Evolutionary conservation across 2,888 invertebrate genomes (phyloP), one percentile per base, ranked within the genome.

Genomic region (Hydrotaea diabolus): DNA sequence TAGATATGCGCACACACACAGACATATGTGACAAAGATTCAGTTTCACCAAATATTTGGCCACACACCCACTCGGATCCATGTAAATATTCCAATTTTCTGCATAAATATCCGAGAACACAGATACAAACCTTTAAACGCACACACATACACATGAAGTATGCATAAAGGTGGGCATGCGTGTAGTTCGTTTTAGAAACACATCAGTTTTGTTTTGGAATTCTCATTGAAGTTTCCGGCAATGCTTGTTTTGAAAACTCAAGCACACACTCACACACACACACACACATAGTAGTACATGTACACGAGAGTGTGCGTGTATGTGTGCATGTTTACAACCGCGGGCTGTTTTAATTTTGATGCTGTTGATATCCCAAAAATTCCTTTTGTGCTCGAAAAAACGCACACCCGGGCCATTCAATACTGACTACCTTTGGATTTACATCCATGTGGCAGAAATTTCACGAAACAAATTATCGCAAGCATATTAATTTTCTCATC

Each of bases 351-450:
- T 66, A 66, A 43, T 66, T 43, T 66, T 26, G 19, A 39, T 66
- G 66, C 39, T 43, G 43, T 43, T 66, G 66, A 66, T 66, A 59
- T 39, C 43, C 15, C 64, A 64, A 64, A 15, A n/a, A 64, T 64
- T 36, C 36, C 7, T 17, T 64, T 55, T 55, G n/a, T 64, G 17
- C 64, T 36, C 17, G 31, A 0, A 66, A 39, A 36, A 39, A 66
- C 43, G 17, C 21, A n/a, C 17, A 64, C 8, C 31, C 23, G 9
- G 11, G 3, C 39, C 1, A 8, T 39, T 39, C 39, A 11, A 39
- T 39, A 39, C 39, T 39, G 7, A 39, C 39, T 39, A 39, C 4
- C 39, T 39, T 39, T 8, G 13, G 1, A 9, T 13, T 1, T 31
- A 31, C 7, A 31, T 31, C 3, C 11, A 39, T 19, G 66, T 13